Evolutionary conservation across 2,797 vertebrate genomes (phyloP).

Genomic region (Numenius phaeopus): DNA sequence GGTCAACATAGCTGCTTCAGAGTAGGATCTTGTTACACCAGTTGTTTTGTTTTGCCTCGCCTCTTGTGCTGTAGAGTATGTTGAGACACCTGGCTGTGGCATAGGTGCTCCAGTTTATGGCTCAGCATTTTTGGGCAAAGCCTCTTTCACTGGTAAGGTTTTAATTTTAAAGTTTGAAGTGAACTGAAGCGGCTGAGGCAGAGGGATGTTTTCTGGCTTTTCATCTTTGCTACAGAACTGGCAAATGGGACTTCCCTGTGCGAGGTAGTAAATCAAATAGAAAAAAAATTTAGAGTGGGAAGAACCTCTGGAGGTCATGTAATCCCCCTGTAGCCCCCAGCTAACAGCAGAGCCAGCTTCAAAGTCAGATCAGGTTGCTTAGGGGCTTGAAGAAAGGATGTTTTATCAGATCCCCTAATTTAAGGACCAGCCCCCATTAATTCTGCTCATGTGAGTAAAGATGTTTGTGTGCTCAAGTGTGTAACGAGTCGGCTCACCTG

Average conservation of each 20-base stretch:
- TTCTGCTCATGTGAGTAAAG: not conserved
- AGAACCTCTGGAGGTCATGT: not conserved
- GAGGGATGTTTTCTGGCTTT: not conserved
- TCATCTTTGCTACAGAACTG: not conserved
- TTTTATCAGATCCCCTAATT: not conserved
- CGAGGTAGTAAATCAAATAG: not conserved
- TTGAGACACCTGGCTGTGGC: not conserved
- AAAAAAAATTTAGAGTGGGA: not conserved
- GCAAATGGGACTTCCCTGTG: not conserved
- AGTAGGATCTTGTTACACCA: not conserved
- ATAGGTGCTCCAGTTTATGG: not conserved
- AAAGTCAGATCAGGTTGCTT: not conserved
- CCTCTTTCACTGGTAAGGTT: not conserved
- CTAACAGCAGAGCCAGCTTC: not conserved
- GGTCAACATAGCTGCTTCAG: rapidly evolving
- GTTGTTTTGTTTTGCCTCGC: not conserved
- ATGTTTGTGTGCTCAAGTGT: not conserved
- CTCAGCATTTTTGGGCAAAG: not conserved
- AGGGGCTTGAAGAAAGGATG: not conserved
- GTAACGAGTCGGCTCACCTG: not conserved
- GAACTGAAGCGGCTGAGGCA: not conserved
- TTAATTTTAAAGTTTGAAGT: not conserved
- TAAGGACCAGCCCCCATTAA: not conserved
- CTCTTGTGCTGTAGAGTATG: not conserved
- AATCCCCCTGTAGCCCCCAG: not conserved